phyloP scores from a whole-genome alignment of 2,113 vertebrate species.

The Vireo altiloquus region DNA sequence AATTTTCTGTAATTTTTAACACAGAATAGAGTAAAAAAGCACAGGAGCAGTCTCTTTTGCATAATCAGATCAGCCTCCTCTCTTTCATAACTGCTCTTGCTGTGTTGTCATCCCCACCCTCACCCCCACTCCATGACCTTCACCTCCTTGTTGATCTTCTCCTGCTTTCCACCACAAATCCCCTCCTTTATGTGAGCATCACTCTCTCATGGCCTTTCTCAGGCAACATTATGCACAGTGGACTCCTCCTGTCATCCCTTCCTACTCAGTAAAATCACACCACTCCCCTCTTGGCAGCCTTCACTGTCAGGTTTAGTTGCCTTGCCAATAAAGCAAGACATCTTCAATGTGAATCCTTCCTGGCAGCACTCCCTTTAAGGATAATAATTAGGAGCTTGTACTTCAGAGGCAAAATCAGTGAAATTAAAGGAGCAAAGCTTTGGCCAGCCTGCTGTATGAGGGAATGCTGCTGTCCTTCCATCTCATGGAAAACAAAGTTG shows the following conservation, averaged over 20 bases:
- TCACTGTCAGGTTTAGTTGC: slow-evolving; percentile 7
- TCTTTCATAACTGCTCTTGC: not conserved
- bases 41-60: not conserved
- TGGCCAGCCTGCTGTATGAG: not conserved
- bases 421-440: slow-evolving; percentile 20
- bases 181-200: not conserved
- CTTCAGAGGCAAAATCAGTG: slow-evolving; percentile 21
- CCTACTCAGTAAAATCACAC: slow-evolving; percentile 27
- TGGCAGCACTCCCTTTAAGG: slow-evolving; percentile 30
- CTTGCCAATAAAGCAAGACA: slow-evolving; percentile 46
- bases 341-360: slow-evolving; percentile 39
- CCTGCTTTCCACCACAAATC: not conserved
- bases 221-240: slow-evolving; percentile 12
- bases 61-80: not conserved
- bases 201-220: slow-evolving; percentile 6
- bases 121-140: not conserved
- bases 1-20: not conserved
- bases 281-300: not conserved
- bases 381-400: slow-evolving; percentile 25
- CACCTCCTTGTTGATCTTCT: not conserved
- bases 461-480: not conserved
- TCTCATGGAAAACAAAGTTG: not conserved
- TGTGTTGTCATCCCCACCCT: not conserved
- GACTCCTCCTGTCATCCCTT: not conserved
- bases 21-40: not conserved